phyloP scores from a whole-genome alignment of 2,888 invertebrate genomes.

The Trichogramma dendrolimi region DNA sequence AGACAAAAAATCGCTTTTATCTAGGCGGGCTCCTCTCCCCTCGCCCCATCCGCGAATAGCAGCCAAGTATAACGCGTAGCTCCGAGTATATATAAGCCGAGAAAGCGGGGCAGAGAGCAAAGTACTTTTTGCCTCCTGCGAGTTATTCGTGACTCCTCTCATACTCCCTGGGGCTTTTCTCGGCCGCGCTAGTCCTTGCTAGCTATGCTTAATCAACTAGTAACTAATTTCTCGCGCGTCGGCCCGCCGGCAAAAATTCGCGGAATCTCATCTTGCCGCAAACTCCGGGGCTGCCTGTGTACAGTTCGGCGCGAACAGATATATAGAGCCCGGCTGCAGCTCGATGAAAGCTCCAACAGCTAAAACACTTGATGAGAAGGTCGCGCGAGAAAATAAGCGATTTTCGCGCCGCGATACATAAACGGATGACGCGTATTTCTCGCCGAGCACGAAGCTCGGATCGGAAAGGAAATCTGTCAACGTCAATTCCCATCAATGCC shows the following conservation, averaged over 20 bases:
- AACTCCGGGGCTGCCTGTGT: background rate
- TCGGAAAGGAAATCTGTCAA: conserved; percentile 42
- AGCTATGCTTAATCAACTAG: conserved; percentile 14
- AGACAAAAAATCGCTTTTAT: too few relatives aligned
- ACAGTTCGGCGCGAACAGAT: conserved; percentile 3
- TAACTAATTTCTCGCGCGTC: conserved; percentile 17
- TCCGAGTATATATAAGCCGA: too few relatives aligned
- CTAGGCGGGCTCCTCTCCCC: too few relatives aligned
- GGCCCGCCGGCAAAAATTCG: conserved; percentile 10
- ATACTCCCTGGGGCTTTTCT: too few relatives aligned
- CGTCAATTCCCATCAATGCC: conserved; percentile 38
- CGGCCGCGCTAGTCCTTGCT: too few relatives aligned
- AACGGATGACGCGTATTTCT: conserved; percentile 27
- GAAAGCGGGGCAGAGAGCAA: too few relatives aligned
- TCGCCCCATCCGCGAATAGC: too few relatives aligned
- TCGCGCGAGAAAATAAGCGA: conserved; percentile 7
- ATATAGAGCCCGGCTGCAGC: too few relatives aligned
- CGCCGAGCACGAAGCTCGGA: too few relatives aligned
- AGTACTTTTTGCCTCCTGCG: too few relatives aligned
- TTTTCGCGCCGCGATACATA: conserved; percentile 33
- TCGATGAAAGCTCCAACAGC: background rate
- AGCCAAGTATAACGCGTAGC: too few relatives aligned
- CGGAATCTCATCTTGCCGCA: conserved; percentile 17
- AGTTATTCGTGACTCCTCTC: too few relatives aligned
- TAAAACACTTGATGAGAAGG: background rate